phyloP scores from a whole-genome alignment of 2,113 vertebrate genomes.

The Cyanocitta stelleri region DNA sequence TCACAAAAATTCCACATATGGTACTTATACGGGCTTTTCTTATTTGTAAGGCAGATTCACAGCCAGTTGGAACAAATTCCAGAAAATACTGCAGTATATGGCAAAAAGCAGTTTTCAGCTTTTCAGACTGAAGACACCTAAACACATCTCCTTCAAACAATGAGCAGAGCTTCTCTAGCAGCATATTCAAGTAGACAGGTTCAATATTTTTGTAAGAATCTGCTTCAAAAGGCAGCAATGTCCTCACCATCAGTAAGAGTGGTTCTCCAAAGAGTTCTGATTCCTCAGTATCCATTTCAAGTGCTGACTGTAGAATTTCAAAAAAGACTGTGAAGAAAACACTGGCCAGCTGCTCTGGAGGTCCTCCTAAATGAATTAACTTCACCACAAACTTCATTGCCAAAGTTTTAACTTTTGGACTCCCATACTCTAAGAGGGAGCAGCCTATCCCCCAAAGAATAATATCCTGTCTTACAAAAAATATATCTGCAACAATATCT shows the following conservation, averaged over 20 bases:
- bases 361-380: slow-evolving; percentile 80
- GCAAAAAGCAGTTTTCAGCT: slow-evolving; percentile 80
- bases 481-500: slow-evolving; percentile 75
- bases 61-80: slow-evolving; percentile 77
- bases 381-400: slow-evolving; percentile 76
- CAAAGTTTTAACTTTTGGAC: slow-evolving; percentile 70
- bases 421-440: slow-evolving; percentile 77
- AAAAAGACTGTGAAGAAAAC: slow-evolving; percentile 83
- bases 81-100: slow-evolving; percentile 83
- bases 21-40: slow-evolving; percentile 73
- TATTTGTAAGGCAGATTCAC: slow-evolving; percentile 78
- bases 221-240: slow-evolving; percentile 74
- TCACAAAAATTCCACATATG: slow-evolving; percentile 78
- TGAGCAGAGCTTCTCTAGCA: slow-evolving; percentile 81
- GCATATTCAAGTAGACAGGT: slow-evolving; percentile 82
- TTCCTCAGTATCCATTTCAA: slow-evolving; percentile 61
- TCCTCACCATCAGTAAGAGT: slow-evolving; percentile 76
- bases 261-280: slow-evolving; percentile 73
- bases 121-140: slow-evolving; percentile 63
- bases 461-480: slow-evolving; percentile 77
- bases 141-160: slow-evolving; percentile 76
- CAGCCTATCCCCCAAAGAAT: slow-evolving; percentile 84
- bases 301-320: slow-evolving; percentile 73
- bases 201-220: slow-evolving; percentile 75
- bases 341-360: slow-evolving; percentile 78